Evolutionary conservation across 2,113 vertebrate species (phyloP), one percentile per base, ranked within the genome.

Genomic region (Tenrec ecaudatus): DNA sequence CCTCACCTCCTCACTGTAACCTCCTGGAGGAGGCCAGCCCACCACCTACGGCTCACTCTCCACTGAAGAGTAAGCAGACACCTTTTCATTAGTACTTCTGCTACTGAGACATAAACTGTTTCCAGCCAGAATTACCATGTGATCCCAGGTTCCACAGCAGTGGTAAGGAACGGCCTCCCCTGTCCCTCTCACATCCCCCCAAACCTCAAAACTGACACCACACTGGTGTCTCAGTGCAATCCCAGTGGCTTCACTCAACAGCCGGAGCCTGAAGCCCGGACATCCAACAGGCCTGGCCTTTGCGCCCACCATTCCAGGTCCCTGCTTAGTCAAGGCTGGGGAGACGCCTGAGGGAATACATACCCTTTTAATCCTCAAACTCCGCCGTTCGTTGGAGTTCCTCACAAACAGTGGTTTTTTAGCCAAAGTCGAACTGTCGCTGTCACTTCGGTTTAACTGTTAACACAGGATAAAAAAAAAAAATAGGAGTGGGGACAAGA

Each of bases 401-500:
- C 98, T 98, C 92, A 99, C 98, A 87, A 99, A 99, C 29, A 98
- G 97, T n/a, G 98, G 98, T 71, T 98, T 98, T 95, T 98, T 98
- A 94, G 98, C 98, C 66, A 99, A 94, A 0, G 98, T 99, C 23
- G 98, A 99, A 92, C 98, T 99, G 98, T 99, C 98, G 0, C 98
- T 99, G 98, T 99, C 98, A 31, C 98, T 99, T 76, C 98, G 97
- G 95, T 98, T 99, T 97, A 99, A 33, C 98, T 99, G 98, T 43
- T 22, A 94, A 96, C 86, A 96, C 75, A 19, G 88, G 19, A 92
- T 31, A 1, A 53, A 14, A 33, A 22, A 53, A 40, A 71, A 58
- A 38, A 81, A 16, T 12, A 27, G 53, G 36, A 60, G 47, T 5
- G 47, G 12, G 12, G 62, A 25, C 31, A 19, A 38, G 31, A 73